Percentiles rank a stretch among this genome's conserved stretches.
These are phyloP conservation scores for Scalopus aquaticus DNA, from an alignment of 2,113 vertebrate genomes.

Conservation along the genomic window DNA sequence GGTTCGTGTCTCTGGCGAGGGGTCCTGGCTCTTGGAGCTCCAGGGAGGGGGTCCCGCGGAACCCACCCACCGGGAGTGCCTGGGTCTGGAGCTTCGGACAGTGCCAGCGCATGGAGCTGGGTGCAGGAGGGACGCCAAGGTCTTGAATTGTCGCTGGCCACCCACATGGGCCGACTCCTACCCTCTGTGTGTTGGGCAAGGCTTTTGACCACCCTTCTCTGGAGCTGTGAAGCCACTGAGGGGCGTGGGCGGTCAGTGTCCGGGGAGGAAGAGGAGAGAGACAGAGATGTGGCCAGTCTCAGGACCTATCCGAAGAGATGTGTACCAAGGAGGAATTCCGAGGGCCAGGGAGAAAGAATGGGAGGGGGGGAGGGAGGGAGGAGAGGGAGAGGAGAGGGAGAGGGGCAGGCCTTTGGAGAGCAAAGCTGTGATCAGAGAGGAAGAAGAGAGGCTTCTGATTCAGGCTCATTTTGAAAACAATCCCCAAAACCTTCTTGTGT, in stretches of 20 bases:
- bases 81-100: neutral
- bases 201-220: neutral
- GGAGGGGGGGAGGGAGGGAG: neutral
- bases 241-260: neutral
- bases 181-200: neutral
- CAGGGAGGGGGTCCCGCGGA: neutral
- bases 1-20: neutral
- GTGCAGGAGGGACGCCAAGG: neutral
- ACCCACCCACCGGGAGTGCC: neutral
- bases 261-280: neutral
- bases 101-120: neutral
- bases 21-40: neutral
- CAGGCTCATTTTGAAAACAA: neutral
- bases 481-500: neutral
- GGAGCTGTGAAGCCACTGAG: neutral
- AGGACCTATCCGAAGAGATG: neutral
- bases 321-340: neutral
- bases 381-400: too few species aligned
- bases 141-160: neutral
- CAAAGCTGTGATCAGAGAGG: neutral
- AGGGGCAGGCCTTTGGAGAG: neutral
- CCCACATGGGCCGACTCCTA: neutral
- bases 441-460: neutral
- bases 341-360: neutral
- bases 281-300: neutral